phyloP scores from a whole-genome alignment of 1,140 invertebrate species.

The Orius insidiosus region DNA sequence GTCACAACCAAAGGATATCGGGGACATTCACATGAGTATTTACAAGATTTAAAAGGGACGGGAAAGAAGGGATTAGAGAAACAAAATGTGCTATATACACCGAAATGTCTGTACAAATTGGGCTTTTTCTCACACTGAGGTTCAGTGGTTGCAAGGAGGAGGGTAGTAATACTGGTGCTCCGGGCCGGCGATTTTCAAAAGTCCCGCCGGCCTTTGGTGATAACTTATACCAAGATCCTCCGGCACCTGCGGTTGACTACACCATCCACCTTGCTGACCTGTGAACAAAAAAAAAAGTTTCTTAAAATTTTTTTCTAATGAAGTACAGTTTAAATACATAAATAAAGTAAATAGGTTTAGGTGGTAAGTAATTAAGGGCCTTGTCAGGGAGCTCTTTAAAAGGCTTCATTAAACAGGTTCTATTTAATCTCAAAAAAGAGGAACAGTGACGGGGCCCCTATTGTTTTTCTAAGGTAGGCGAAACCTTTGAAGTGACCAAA shows the following conservation, averaged over 20 bases:
- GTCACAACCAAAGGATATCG: slow-evolving; percentile 8
- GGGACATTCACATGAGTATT: too few relatives aligned
- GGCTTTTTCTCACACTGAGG: too few relatives aligned
- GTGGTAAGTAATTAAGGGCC: slow-evolving; percentile 4
- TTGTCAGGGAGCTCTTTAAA: slow-evolving; percentile 13
- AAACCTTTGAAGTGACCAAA: slow-evolving; percentile 10
- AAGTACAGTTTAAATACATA: slow-evolving; percentile 11
- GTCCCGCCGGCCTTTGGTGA: slow-evolving; percentile 1
- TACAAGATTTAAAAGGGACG: too few relatives aligned
- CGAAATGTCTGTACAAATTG: too few relatives aligned
- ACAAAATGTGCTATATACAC: too few relatives aligned
- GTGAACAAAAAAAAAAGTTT: background rate
- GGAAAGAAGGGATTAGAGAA: too few relatives aligned
- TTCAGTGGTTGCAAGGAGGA: slow-evolving; percentile 9
- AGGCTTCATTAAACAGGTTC: slow-evolving; percentile 14
- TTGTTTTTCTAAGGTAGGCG: slow-evolving; percentile 6
- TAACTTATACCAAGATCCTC: slow-evolving; percentile 4
- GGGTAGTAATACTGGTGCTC: slow-evolving; percentile 8
- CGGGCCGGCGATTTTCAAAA: slow-evolving; percentile 7
- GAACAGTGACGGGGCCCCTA: background rate
- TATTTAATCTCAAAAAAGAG: slow-evolving; percentile 7
- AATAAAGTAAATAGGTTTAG: slow-evolving; percentile 16
- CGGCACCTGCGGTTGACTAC: slow-evolving; percentile 4
- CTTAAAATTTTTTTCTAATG: too few relatives aligned
- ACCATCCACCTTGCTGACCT: slow-evolving; percentile 7